phyloP scores from a whole-genome alignment of 1,140 invertebrate species.

The Idris sp. region DNA sequence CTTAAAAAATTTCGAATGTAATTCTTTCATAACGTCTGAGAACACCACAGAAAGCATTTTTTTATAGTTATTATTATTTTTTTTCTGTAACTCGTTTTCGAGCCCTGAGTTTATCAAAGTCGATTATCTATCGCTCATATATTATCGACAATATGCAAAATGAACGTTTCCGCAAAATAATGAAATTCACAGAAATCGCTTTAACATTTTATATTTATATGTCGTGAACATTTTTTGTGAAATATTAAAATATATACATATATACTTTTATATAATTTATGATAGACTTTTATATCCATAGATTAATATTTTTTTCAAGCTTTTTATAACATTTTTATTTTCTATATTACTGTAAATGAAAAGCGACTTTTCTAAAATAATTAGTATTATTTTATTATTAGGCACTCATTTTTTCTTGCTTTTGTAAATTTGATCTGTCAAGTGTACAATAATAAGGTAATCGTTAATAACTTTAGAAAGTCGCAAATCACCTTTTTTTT shows the following conservation, averaged over 20 bases:
- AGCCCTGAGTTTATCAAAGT: slow-evolving; percentile 51
- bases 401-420: slow-evolving; percentile 9
- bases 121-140: slow-evolving; percentile 57
- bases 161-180: slow-evolving; percentile 34
- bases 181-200: slow-evolving; percentile 25
- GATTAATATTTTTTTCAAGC: slow-evolving; percentile 31
- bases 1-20: slow-evolving; percentile 45
- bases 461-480: slow-evolving; percentile 16
- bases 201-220: slow-evolving; percentile 22
- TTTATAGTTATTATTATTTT: no score
- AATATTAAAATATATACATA: slow-evolving; percentile 57
- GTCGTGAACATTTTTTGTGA: slow-evolving; percentile 38
- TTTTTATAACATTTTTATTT: slow-evolving; percentile 27
- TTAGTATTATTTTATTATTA: slow-evolving; percentile 13
- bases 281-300: slow-evolving; percentile 30
- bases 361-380: slow-evolving; percentile 10
- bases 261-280: slow-evolving; percentile 28
- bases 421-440: not conserved
- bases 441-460: slow-evolving; percentile 20
- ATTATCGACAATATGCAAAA: slow-evolving; percentile 40
- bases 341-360: slow-evolving; percentile 16
- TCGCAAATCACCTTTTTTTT: slow-evolving; percentile 27
- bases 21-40: slow-evolving; percentile 21
- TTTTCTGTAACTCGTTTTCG: slow-evolving; percentile 43
- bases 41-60: slow-evolving; percentile 47